Evolutionary conservation across 30 jellyfish, hydroid and myxozoan species (phyloP), one percentile per base, ranked within the genome.

Genomic region (Hydra vulgaris): DNA sequence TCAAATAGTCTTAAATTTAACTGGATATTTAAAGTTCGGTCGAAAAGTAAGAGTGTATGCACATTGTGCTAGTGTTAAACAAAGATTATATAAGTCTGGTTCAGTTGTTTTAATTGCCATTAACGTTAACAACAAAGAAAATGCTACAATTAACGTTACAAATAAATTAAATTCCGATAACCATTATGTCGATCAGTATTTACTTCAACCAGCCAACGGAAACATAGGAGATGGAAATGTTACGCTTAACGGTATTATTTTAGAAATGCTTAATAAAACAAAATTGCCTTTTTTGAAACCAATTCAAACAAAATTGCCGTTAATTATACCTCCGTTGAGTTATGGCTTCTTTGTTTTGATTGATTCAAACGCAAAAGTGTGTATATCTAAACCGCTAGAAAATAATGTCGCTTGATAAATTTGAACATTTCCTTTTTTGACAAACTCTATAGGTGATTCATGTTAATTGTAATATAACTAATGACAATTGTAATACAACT

Each of bases 11-110:
- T 79, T 90, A 66, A 73, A 86, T 52, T 84, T 90, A 15, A 82
- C 95, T 21, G 93, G 93, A 81, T 83, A 84, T 18, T 81, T 86
- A 56, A 25, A 81, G 40, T 72, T 70, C 18, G 26, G 53, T 54
- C 79, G 97, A 21, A 54, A 74, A 26, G 55, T 79, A 17, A 80
- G 97, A 20, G 79, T 83, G 17, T 90, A 90, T 75, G 94, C 97
- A 8, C 97, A 90, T 40, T 90, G 97, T 66, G 89, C 86, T 40
- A 85, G 85, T 70, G 72, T 27, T 26, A 72, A 19, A 77, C n/a
- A n/a, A n/a, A n/a, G n/a, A n/a, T n/a, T n/a, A 75, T 74, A 87
- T 72, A 21, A 54, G 20, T 56, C 70, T 21, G 90, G 88, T 0
- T 55, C 84, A 21, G 79, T 88, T 23, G 89, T 83, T 55, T 20